A percentile compares a stretch with the other conserved stretches of the same genome.
Conservation (phyloP, 2,113 vertebrate genomes). For the Tetrax tetrax region DNA sequence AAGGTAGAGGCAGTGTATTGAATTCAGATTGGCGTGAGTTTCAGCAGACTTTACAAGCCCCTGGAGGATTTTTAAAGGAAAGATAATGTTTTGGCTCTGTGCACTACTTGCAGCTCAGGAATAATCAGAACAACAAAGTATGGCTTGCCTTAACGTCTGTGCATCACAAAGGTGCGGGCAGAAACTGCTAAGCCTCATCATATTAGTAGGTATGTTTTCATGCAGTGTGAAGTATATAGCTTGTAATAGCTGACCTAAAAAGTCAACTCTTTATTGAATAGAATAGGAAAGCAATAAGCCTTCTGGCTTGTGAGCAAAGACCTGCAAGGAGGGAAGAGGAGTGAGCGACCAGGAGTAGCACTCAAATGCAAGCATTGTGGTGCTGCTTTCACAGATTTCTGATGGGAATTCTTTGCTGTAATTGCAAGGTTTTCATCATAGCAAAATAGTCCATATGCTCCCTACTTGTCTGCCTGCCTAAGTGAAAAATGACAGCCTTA, state of each 20-base stretch:
- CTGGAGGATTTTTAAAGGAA: background rate
- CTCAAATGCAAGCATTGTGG: background rate
- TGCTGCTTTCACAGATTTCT: background rate
- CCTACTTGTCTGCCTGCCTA: background rate
- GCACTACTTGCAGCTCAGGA: background rate
- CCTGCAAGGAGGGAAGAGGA: background rate
- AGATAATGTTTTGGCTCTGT: background rate
- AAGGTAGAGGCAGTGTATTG: background rate
- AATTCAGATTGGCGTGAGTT: background rate
- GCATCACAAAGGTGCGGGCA: background rate
- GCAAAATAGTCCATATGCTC: constrained; percentile 25
- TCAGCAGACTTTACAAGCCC: background rate
- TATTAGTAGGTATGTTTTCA: background rate
- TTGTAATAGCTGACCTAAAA: background rate
- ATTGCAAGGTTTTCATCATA: constrained; percentile 2
- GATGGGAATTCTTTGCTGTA: constrained; percentile 6
- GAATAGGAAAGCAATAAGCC: background rate
- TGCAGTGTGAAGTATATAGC: background rate
- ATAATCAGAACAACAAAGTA: background rate
- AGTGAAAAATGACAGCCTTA: background rate
- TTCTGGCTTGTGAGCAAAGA: background rate
- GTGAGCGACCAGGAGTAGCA: accelerated
- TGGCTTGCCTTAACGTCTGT: background rate
- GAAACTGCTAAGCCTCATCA: background rate
- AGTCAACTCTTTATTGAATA: background rate